A percentile compares a stretch with the other conserved stretches of the same genome.
Evolutionary conservation across 2,797 vertebrate genomes (phyloP).

Genomic region (Sternotherus odoratus): DNA sequence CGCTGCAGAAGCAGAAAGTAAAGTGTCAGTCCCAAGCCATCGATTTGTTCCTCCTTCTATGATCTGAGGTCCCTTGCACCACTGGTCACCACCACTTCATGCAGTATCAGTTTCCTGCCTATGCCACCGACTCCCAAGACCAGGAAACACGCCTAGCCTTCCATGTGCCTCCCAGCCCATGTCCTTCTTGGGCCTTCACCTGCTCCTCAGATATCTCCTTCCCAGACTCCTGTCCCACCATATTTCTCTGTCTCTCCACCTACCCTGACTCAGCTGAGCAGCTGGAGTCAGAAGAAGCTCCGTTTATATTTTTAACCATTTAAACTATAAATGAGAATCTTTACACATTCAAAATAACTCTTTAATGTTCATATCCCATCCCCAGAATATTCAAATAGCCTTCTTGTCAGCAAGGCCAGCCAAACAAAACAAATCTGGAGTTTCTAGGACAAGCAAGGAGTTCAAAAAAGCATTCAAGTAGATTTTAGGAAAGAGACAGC

Average conservation of each 20-base stretch:
- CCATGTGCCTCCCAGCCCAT: not conserved
- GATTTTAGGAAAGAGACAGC: not conserved
- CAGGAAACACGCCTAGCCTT: not conserved
- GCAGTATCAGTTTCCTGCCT: not conserved
- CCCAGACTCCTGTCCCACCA: not conserved
- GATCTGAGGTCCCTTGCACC: not conserved
- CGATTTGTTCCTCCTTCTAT: not conserved
- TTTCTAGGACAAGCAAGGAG: not conserved
- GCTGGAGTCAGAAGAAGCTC: slow-evolving; percentile 37
- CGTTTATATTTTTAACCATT: slow-evolving; percentile 46
- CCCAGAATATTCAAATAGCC: slow-evolving; percentile 47
- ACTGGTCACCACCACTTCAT: not conserved
- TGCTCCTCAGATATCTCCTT: slow-evolving; percentile 3
- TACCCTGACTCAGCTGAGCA: not conserved
- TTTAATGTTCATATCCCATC: slow-evolving; percentile 28
- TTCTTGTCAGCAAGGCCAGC: slow-evolving; percentile 24
- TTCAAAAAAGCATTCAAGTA: slow-evolving; percentile 25
- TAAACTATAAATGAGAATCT: slow-evolving; percentile 43
- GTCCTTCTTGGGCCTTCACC: not conserved
- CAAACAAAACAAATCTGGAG: slow-evolving; percentile 52
- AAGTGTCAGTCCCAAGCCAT: fast-evolving
- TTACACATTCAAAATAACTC: slow-evolving; percentile 22
- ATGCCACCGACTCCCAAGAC: not conserved
- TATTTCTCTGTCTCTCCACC: not conserved
- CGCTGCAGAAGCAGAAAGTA: not conserved